Conservation (phyloP, 1,140 invertebrate species). For the Sycobia sp. region DNA sequence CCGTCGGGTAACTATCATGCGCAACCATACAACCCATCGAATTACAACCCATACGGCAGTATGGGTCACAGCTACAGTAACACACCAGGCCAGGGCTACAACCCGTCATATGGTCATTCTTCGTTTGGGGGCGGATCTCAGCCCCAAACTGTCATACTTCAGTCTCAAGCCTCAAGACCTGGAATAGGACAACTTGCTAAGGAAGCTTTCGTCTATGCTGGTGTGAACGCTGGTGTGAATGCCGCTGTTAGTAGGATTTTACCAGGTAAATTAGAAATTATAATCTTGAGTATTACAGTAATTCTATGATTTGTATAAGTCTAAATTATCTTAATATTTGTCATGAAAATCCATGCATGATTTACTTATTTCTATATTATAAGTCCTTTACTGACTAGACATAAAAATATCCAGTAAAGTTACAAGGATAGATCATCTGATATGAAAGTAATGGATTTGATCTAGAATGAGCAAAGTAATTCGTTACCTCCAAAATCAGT, state of each 20-base stretch:
- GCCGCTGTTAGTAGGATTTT: constrained; percentile 56
- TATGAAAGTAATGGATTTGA: too few species aligned
- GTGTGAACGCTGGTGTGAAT: constrained; percentile 56
- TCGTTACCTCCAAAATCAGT: too few species aligned
- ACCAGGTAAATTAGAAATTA: constrained; percentile 37
- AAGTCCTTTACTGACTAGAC: too few species aligned
- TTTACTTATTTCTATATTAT: too few species aligned
- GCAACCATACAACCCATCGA: constrained; percentile 20
- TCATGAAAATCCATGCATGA: too few species aligned
- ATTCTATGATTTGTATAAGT: too few species aligned
- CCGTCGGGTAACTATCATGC: not conserved
- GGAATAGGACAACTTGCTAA: constrained; percentile 59
- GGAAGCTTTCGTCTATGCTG: constrained; percentile 58
- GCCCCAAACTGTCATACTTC: constrained; percentile 50
- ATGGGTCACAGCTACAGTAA: constrained; percentile 38
- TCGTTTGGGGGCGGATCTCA: constrained; percentile 22
- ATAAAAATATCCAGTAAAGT: too few species aligned
- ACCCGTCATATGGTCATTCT: constrained; percentile 37
- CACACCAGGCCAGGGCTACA: constrained; percentile 40
- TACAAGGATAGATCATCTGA: too few species aligned
- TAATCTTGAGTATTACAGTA: too few species aligned
- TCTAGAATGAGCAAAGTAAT: too few species aligned
- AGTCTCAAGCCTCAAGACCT: constrained; percentile 45
- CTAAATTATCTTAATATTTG: too few species aligned
- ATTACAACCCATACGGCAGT: constrained; percentile 25